These are phyloP conservation scores for Burhinus oedicnemus DNA, from an alignment of 2,113 vertebrate species.

Conservation along the genomic window DNA sequence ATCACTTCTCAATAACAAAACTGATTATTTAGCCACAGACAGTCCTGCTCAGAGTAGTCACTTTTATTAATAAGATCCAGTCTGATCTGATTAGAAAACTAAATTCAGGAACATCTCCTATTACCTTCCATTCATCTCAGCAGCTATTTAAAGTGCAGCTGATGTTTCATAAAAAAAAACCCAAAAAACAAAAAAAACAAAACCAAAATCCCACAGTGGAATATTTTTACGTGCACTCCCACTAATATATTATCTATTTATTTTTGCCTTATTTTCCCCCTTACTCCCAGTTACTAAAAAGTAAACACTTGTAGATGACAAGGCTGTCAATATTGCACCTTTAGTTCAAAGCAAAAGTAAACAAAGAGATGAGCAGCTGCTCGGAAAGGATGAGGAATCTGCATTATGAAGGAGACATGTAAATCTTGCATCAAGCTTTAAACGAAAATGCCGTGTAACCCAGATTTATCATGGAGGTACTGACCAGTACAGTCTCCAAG, in stretches of 20 bases:
- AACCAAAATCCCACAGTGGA: background rate
- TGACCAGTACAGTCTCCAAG: background rate
- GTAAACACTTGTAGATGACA: background rate
- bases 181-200: background rate
- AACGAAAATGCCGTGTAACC: background rate
- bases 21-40: slow-evolving; percentile 35
- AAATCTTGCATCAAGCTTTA: background rate
- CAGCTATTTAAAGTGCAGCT: background rate
- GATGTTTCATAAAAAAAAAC: background rate
- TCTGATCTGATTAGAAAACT: slow-evolving; percentile 46
- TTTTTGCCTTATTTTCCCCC: background rate
- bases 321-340: background rate
- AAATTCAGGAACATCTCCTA: slow-evolving; percentile 14
- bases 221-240: background rate
- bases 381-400: background rate
- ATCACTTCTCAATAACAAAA: slow-evolving; percentile 46
- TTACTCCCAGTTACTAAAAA: background rate
- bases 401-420: background rate
- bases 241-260: background rate
- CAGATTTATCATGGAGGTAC: background rate
- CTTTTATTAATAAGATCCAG: slow-evolving; percentile 38
- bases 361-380: background rate
- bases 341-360: background rate
- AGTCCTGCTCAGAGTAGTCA: slow-evolving; percentile 29
- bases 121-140: slow-evolving; percentile 14